Base-by-base conservation (phyloP, 1,140 invertebrate species). In the Drosophila aff. region DNA sequence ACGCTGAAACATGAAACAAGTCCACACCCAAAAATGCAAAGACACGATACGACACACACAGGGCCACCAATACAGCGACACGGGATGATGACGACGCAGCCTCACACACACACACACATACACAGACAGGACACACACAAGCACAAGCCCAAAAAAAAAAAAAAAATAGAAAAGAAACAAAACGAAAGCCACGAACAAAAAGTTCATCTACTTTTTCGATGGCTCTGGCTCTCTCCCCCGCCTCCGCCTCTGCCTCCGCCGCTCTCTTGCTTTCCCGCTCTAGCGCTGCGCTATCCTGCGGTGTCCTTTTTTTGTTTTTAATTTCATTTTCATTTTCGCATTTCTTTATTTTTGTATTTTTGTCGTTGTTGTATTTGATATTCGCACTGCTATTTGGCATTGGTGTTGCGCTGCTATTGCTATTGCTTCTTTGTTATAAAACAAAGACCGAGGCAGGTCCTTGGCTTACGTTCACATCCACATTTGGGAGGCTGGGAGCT, bases 21-120 rank as follows among this genome's bases (percentile, higher is more conserved):
- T 89, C 84, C 84, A 87, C 84, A 87, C 84, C 84, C 84, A 87
- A 87, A 87, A 87, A 87, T 89, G 82, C 84, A 89, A 87, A 87
- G 84, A 81, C 81, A 87, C 84, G 84, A 55, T 80, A 36, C 33
- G 31, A 36, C 33, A 87, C 33, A 87, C 23, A 26, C 46, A 49
- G 47, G 47, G 82, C 66, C 65, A 60, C 71, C 61, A 59, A 77
- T 76, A 65, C 69, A 65, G 43, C 60, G 57, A 50, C 47, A 59
- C 33, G 33, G 18, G 4, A 40, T 15, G 46, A 82, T 68, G 59
- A 67, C 58, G 73, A 62, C 80, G 63, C 68, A 79, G 58, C 76
- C 66, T 58, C 43, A 77, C 23, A 77, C 15, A 53, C 52, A 77
- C 15, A 36, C 62, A 75, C 58, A 69, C 47, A 63, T 16, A 76